Evolutionary conservation across 2,888 invertebrate genomes (phyloP), one percentile per base, ranked within the genome.

Genomic region (Microctonus brassicae): DNA sequence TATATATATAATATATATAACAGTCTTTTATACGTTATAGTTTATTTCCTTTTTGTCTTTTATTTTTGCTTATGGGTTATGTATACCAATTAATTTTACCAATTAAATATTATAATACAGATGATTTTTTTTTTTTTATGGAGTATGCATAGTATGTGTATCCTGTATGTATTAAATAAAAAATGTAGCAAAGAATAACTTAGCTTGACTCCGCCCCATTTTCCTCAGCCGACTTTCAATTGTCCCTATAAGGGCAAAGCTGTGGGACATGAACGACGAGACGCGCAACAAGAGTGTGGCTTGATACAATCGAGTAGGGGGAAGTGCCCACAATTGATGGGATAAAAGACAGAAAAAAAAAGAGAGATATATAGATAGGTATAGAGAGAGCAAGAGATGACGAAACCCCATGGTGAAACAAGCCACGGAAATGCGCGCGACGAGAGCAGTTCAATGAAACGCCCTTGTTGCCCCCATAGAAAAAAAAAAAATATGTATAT

Each of bases 381-480:
- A 29, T 3, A 29, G 29, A 29, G 29, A 7, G 29, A 29, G 24
- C 24, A 34, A 13, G n/a, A n/a, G n/a, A n/a, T n/a, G n/a, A 66
- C 17, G 62, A 60, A 69, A 70, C 73, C 74, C 73, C 64, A 75
- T 63, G 70, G 62, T 73, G 68, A 47, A 62, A 72, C 72, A 68
- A 70, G 70, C 72, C 69, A 72, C 72, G 67, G 70, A 69, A 69
- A 71, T 68, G 65, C 55, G 57, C 42, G 65, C 67, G 62, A 61
- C 52, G 58, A 61, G 61, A 55, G 47, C 67, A 66, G 75, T 73
- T 75, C 72, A 69, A 73, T 71, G 76, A 74, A 78, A 80, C 80
- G 81, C 80, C 79, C 79, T 78, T 81, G 73, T 79, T 75, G 76
- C 72, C 80, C 47, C 60, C 76, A 80, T 80, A 81, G 77, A 79